Percentiles rank a stretch among this genome's conserved stretches.
Evolutionary conservation across 2,888 invertebrate genomes (phyloP).

Genomic region (Acrobasis repandana): DNA sequence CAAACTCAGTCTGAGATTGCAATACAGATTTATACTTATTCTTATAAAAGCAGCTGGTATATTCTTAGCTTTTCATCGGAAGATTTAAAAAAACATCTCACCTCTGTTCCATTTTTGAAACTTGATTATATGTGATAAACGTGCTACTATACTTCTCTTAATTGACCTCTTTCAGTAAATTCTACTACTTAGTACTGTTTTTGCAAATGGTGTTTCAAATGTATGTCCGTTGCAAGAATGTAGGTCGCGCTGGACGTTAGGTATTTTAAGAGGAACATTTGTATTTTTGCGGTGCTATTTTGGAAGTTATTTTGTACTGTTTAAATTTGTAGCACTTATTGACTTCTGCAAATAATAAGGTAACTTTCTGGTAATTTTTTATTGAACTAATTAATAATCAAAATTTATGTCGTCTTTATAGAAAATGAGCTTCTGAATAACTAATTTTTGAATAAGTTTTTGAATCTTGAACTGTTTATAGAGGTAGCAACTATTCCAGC

Average conservation of each 20-base stretch:
- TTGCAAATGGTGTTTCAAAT: constrained; percentile 6
- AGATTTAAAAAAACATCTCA: no score
- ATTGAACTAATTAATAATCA: neutral
- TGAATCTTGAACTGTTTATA: no score
- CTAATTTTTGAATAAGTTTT: no score
- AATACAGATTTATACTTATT: no score
- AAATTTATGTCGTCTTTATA: no score
- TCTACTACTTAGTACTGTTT: neutral
- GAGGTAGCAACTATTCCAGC: no score
- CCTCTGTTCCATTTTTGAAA: no score
- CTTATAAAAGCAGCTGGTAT: no score
- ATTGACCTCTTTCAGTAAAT: neutral
- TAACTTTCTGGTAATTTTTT: neutral
- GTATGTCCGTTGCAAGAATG: constrained; percentile 14
- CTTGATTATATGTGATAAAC: no score
- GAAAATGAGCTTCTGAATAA: no score
- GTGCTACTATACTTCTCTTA: neutral
- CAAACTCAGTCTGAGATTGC: no score
- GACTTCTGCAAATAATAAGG: neutral
- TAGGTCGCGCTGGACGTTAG: constrained; percentile 20
- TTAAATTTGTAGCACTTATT: constrained; percentile 3
- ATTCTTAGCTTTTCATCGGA: no score
- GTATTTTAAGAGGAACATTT: constrained; percentile 16
- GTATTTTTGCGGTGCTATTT: constrained; percentile 17
- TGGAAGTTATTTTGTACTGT: constrained; percentile 3